phyloP scores from a whole-genome alignment of 2,113 vertebrate genomes.

The Vimba vimba region DNA sequence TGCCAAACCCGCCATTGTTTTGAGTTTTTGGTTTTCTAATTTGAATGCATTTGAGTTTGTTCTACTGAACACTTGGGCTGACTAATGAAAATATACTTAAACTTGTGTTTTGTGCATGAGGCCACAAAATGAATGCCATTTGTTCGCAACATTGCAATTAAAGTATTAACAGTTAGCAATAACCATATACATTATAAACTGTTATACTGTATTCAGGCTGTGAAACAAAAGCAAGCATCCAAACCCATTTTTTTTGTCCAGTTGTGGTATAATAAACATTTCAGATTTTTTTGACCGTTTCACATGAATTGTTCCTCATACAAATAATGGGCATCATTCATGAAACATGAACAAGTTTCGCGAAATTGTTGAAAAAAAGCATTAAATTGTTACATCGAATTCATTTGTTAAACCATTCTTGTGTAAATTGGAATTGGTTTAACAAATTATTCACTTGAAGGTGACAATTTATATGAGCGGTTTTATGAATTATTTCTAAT shows the following conservation, averaged over 20 bases:
- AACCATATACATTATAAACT: constrained; percentile 9
- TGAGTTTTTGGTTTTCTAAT: background rate
- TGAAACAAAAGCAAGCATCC: constrained; percentile 7
- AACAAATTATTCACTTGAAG: background rate
- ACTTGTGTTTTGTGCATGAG: constrained; percentile 33
- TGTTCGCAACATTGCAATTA: constrained; percentile 5
- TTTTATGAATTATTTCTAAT: background rate
- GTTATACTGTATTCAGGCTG: background rate
- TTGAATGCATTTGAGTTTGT: background rate
- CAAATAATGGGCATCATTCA: constrained; percentile 10
- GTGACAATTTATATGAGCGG: background rate
- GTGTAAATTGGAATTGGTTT: background rate
- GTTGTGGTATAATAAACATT: constrained; percentile 29
- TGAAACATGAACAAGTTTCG: background rate
- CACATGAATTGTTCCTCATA: constrained; percentile 9
- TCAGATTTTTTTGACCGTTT: constrained; percentile 36
- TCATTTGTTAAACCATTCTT: background rate
- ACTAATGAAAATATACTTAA: background rate
- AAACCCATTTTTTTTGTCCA: background rate
- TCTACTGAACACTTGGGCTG: constrained; percentile 11
- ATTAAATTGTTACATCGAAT: background rate
- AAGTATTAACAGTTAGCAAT: constrained; percentile 33
- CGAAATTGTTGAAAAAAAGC: background rate
- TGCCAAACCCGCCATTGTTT: constrained; percentile 2
- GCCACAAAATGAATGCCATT: constrained; percentile 9